Percentiles rank a stretch among this genome's conserved stretches.
Conservation (phyloP, 2,113 vertebrate genomes). For the Carollia perspicillata region DNA sequence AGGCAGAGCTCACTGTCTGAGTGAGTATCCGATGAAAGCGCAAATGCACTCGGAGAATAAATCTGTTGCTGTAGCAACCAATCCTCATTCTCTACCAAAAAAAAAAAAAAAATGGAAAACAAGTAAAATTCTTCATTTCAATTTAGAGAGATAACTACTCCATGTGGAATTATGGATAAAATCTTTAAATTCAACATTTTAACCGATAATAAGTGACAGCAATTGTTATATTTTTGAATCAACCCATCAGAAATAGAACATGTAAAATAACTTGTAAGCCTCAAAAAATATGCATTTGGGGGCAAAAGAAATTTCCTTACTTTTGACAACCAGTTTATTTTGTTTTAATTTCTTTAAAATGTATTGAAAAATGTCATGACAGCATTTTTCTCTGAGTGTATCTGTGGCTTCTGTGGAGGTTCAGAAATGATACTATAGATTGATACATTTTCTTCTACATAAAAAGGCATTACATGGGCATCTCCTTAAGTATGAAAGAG, state of each 20-base stretch:
- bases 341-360: not conserved
- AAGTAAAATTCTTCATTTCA: slow-evolving; percentile 32
- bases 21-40: slow-evolving; percentile 48
- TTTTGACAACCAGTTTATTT: not conserved
- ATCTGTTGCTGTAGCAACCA: slow-evolving; percentile 65
- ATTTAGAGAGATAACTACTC: slow-evolving; percentile 15
- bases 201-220: not conserved
- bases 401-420: not conserved
- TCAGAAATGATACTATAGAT: not conserved
- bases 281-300: not conserved
- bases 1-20: slow-evolving; percentile 31
- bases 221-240: not conserved
- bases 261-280: not conserved
- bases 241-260: not conserved
- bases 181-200: slow-evolving; percentile 34
- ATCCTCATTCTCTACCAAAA: not conserved
- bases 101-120: slow-evolving; percentile 13
- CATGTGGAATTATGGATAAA: slow-evolving; percentile 1
- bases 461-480: not conserved
- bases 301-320: not conserved
- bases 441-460: not conserved
- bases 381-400: not conserved
- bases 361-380: not conserved
- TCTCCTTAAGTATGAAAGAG: not conserved
- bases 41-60: slow-evolving; percentile 14